Base-by-base conservation (phyloP, 2,888 invertebrate species). In the Teleogryllus oceanicus region DNA sequence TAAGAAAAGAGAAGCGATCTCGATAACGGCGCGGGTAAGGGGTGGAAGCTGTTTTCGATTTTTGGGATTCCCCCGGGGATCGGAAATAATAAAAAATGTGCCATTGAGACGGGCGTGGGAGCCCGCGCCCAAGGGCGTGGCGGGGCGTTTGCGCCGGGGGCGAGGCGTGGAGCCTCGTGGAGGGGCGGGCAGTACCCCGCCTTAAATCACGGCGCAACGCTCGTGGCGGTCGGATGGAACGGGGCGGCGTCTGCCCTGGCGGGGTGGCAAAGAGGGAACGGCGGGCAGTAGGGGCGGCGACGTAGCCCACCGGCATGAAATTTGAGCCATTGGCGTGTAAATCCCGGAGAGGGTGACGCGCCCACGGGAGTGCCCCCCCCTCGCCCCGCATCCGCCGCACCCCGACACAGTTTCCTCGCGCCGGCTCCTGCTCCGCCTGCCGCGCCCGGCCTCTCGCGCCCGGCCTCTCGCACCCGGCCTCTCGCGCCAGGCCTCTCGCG, bases 61-160 rank as follows among this genome's bases (percentile, higher is more conserved):
- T 62, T 62, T 62, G 2, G 62, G 62, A 62, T 13, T 62, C 62
- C 62, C 24, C 62, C 62, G 62, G 62, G 62, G 13, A 62, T 62
- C 62, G 62, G 62, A 62, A 62, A 62, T 62, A 62, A 62, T 62
- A 62, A 62, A 62, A 62, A 62, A 62, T 62, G 62, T 62, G 5
- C 5, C 62, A 62, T 62, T 3, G 62, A 62, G 5, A 2, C 2
- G 62, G 62, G 62, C 13, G 62, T 13, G 62, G 16, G 62, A 13
- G 62, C 24, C 24, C 13, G 62, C 13, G 62, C 18, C 62, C 2
- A 18, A 18, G 2, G 62, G 62, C 62, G 62, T 62, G 62, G 62
- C 62, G 62, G 62, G 62, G 62, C 18, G 62, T 13, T 62, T 62
- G 13, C 24, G 24, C 24, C 24, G 24, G 2, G 2, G 24, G 62